These are phyloP conservation scores for Acanthurus leucopareius DNA, from an alignment of 2,797 vertebrate genomes.

Conservation along the genomic window DNA sequence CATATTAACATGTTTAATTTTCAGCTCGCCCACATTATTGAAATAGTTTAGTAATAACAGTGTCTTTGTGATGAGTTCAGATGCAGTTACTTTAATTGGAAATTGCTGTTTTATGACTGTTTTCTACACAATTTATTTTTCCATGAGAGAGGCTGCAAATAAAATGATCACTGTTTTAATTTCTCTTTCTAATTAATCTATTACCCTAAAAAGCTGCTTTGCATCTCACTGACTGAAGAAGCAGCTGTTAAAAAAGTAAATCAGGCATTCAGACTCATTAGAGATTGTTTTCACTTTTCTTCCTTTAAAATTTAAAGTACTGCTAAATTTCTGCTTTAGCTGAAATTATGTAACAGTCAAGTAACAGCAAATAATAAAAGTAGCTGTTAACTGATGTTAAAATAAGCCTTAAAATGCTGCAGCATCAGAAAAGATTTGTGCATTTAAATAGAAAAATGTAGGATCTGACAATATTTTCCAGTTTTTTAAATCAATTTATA, in stretches of 20 bases:
- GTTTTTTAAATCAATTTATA: too few species aligned
- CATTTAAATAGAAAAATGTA: not conserved
- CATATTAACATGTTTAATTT: not conserved
- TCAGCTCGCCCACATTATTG: not conserved
- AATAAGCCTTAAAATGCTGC: not conserved
- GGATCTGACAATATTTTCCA: too few species aligned
- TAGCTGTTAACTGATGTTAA: not conserved
- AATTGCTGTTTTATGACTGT: not conserved
- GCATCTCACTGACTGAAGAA: not conserved
- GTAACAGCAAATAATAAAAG: not conserved
- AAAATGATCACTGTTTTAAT: not conserved
- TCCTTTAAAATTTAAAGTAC: slow-evolving; percentile 7
- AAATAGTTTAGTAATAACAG: not conserved
- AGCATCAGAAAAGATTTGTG: not conserved
- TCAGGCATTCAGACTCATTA: slow-evolving; percentile 2
- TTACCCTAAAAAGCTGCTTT: not conserved
- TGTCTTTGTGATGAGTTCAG: not conserved
- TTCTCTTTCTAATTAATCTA: not conserved
- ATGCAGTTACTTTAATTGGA: not conserved
- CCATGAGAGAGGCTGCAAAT: not conserved
- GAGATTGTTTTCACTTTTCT: slow-evolving; percentile 10
- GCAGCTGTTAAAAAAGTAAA: not conserved
- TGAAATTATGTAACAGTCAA: slow-evolving; percentile 5
- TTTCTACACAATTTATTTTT: not conserved
- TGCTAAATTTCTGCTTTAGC: slow-evolving; percentile 3